Evolutionary conservation across 2,113 vertebrate genomes (phyloP), one percentile per base, ranked within the genome.

Genomic region (Rhagologus leucostigma): DNA sequence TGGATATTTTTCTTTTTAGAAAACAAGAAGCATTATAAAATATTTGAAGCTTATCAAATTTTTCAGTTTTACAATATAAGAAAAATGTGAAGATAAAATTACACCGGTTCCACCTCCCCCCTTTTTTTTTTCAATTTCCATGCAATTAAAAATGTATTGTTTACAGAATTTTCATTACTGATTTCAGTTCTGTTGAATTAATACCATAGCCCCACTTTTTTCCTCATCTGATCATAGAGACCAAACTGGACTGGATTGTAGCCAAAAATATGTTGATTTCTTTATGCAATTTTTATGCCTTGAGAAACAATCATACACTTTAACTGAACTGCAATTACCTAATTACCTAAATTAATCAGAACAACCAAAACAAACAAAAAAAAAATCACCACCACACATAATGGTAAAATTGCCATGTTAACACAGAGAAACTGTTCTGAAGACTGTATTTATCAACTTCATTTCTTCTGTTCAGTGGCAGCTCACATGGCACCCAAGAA

Each of bases 281-380:
- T 64, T 65, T 6, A 23, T n/a, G 17, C 29, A 29, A 68, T 55
- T 75, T 94, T 91, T 87, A 19, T 84, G 26, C 57, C 29, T 60
- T 19, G 6, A 57, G 87, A 65, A 76, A 37, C 6, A 76, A 62
- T 60, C 20, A 53, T 50, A 17, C 5, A 10, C 53, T 89, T 73
- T 69, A 68, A 76, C 46, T 76, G 46, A 91, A 46, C 27, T 65
- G 35, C 37, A 87, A 42, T 76, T 85, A 35, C 50, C 52, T 71
- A 86, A 93, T 76, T 85, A 35, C 53, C 47, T 71, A 86, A 93
- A 77, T 89, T 76, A 94, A 76, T 75, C 56, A 79, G 70, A 94
- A 39, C 8, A 71, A 56, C 6, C 7, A 79, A 87, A 30, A 11
- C 5, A 37, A 4, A 26, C n/a, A n/a, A 35, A 50, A 12, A 39